Percentiles rank a stretch among this genome's conserved stretches.
phyloP scores from a whole-genome alignment of 2,888 invertebrate species.

The Drosophila acutilabella region DNA sequence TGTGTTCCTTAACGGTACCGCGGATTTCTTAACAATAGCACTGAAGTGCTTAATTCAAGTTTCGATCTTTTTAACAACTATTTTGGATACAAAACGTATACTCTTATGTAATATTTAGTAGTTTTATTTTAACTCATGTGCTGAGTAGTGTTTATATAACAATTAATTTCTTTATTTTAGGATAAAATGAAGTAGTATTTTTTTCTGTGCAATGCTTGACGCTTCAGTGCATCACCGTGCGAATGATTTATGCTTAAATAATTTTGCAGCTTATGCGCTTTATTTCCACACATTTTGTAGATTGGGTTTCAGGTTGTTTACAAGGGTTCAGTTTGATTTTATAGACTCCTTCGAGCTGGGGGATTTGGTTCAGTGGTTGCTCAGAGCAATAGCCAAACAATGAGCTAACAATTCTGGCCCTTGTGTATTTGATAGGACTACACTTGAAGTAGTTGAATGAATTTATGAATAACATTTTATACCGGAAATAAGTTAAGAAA shows the following conservation, averaged over 20 bases:
- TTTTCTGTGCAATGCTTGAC: slow-evolving; percentile 35
- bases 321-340: slow-evolving; percentile 26
- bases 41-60: too few relatives aligned
- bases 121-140: too few relatives aligned
- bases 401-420: background rate
- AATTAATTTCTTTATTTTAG: too few relatives aligned
- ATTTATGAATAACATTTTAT: background rate
- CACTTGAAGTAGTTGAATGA: too few relatives aligned
- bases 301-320: slow-evolving; percentile 15
- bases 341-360: slow-evolving; percentile 7
- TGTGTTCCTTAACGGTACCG: too few relatives aligned
- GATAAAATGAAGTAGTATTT: too few relatives aligned
- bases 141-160: too few relatives aligned
- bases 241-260: slow-evolving; percentile 52
- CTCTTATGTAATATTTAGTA: too few relatives aligned
- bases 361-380: slow-evolving; percentile 6
- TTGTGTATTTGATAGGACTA: background rate
- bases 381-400: slow-evolving; percentile 5
- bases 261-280: slow-evolving; percentile 46
- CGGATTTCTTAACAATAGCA: too few relatives aligned
- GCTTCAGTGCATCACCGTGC: slow-evolving; percentile 46
- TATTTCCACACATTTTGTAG: slow-evolving; percentile 43
- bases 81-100: too few relatives aligned
- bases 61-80: too few relatives aligned
- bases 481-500: background rate